Evolutionary conservation across 2,888 invertebrate genomes (phyloP), one percentile per base, ranked within the genome.

Genomic region (Ichneumoninae sp.): DNA sequence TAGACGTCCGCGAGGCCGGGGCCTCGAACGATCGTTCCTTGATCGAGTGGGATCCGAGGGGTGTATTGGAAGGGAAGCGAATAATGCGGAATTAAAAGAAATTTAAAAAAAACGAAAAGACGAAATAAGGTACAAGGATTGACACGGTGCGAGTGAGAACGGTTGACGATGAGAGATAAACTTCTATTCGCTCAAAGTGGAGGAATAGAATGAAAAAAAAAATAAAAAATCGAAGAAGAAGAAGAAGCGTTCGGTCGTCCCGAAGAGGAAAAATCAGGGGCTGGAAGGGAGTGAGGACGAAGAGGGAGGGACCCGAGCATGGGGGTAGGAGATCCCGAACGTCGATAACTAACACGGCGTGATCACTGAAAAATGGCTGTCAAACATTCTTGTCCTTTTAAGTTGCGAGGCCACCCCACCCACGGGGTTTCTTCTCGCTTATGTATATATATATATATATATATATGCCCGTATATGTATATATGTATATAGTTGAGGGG

Each of bases 331-430:
- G 83, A 85, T 85, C 87, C 86, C 83, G 85, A 81, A 83, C 54
- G 89, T 92, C 91, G 92, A 93, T 93, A 92, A 92, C 91, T 89
- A 92, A 91, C 92, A 89, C 90, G 89, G 90, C 89, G 91, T 91
- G 92, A 92, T 93, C 92, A 92, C 91, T 92, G 93, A 92, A 93
- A 93, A 93, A 93, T 93, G 92, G 92, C 92, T 93, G 93, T 93
- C 93, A 93, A 93, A 93, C 91, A 92, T 92, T 92, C 92, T 91
- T 92, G 91, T 91, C 92, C 91, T 92, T 91, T 92, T 92, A 91
- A 92, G 90, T 92, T 89, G 90, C 87, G 88, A 90, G 88, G 87
- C 88, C 88, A 89, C 90, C 91, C 91, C 90, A 89, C 90, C 91
- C 90, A 91, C 83, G 74, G 77, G 65, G 78, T 76, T 68, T 71